These are phyloP conservation scores for Diploptera punctata DNA, from an alignment of 2,888 invertebrate genomes.

Conservation along the genomic window DNA sequence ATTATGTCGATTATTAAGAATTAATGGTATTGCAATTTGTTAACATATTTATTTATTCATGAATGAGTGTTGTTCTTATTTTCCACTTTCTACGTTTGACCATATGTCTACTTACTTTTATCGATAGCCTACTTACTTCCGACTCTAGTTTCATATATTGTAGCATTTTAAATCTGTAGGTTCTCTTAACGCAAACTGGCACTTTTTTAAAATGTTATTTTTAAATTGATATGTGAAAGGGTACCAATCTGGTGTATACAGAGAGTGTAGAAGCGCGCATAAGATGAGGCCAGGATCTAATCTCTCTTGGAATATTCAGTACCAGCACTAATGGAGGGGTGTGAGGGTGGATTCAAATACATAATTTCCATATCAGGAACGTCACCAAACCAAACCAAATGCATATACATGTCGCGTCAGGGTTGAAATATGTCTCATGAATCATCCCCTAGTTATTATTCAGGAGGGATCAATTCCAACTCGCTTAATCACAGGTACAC, in stretches of 20 bases:
- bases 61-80: no score
- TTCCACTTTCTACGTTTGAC: background rate
- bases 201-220: no score
- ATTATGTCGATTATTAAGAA: no score
- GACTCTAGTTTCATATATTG: no score
- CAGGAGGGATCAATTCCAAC: background rate
- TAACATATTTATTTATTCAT: no score
- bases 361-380: background rate
- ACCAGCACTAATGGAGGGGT: background rate
- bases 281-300: background rate
- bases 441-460: conserved; percentile 2
- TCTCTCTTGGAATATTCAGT: background rate
- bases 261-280: background rate
- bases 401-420: conserved; percentile 17
- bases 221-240: no score
- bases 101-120: background rate
- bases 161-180: no score
- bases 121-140: background rate
- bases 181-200: no score
- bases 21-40: no score
- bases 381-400: background rate
- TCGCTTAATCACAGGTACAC: conserved; percentile 7
- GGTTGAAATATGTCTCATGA: conserved; percentile 21
- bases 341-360: background rate
- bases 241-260: no score